Evolutionary conservation across 2,888 invertebrate genomes (phyloP).

Genomic region (Hydraecia micacea): DNA sequence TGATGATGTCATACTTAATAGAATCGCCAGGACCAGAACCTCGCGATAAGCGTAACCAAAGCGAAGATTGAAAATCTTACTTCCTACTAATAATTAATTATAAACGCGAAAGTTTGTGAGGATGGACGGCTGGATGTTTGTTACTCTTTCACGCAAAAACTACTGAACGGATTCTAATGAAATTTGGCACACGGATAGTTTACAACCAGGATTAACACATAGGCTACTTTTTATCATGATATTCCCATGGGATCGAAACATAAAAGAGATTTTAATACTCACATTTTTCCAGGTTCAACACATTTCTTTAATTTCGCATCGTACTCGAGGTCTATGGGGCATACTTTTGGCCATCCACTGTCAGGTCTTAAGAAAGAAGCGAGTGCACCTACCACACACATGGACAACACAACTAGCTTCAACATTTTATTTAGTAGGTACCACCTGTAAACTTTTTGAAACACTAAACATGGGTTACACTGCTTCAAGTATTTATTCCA

Average conservation of each 20-base stretch:
- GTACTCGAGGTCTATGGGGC: slow-evolving; percentile 26
- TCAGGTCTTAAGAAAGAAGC: slow-evolving; percentile 10
- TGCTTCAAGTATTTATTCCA: slow-evolving; percentile 7
- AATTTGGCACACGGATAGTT: too few relatives aligned
- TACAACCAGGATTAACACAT: too few relatives aligned
- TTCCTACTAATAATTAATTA: too few relatives aligned
- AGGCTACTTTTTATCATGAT: background rate
- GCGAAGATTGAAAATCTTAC: too few relatives aligned
- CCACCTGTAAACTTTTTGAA: background rate
- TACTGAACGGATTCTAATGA: too few relatives aligned
- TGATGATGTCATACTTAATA: too few relatives aligned
- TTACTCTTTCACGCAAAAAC: too few relatives aligned
- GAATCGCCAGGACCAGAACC: too few relatives aligned
- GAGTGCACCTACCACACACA: slow-evolving; percentile 16
- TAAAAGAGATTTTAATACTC: background rate
- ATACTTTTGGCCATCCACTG: background rate
- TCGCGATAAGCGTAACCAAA: too few relatives aligned
- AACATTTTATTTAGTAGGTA: slow-evolving; percentile 6
- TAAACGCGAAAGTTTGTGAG: too few relatives aligned
- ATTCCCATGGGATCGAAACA: background rate
- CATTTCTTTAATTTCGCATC: background rate
- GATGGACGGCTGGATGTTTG: too few relatives aligned
- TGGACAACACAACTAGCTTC: background rate
- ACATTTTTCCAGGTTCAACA: slow-evolving; percentile 5
- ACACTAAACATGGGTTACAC: background rate